Base-by-base conservation (phyloP, 2,888 invertebrate genomes). In the Ypsolopha scabrella region DNA sequence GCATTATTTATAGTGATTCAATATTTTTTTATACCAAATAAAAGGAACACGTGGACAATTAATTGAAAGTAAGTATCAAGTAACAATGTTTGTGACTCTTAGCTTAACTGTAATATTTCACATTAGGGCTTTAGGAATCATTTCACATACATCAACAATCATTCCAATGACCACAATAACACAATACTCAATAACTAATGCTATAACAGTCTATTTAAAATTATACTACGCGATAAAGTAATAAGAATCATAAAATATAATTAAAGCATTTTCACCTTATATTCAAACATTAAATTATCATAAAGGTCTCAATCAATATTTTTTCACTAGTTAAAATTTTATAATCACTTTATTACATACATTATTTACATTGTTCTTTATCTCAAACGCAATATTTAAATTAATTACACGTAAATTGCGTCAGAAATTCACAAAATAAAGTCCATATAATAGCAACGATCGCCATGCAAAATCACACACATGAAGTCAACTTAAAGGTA, bases 201-300 rank as follows among this genome's bases (percentile, higher is more conserved):
- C 80, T 86, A 85, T 86, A 86, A 86, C 86, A 86, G 86, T 86
- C 86, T 83, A 80, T 86, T 80, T 76, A 80, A 79, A 86, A 83
- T 81, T 80, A 83, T 82, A 81, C 79, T 85, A 86, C 80, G 80
- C 74, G 75, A 75, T 79, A 78, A 76, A 55, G 70, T 75, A 79
- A 80, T 76, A 75, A 77, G 72, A 72, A 78, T 74, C 69, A 74
- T 81, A 78, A 78, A 80, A 79, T 80, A 83, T 85, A 86, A 85
- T 86, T 86, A 86, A 86, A 86, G 86, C 86, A 82, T 86, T 80
- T 80, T 75, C 81, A 83, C 83, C 86, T 83, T 82, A 85, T 64
- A 78, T 67, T 85, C 80, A 75, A 82, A 78, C 24, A 24, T 3
- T 24, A 80, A 82, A 82, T 81, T 80, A 81, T 81, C 75, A 79